A percentile compares a stretch with the other conserved stretches of the same genome.
Evolutionary conservation across 2,888 invertebrate species (phyloP).

Genomic region (Phasia obesa): DNA sequence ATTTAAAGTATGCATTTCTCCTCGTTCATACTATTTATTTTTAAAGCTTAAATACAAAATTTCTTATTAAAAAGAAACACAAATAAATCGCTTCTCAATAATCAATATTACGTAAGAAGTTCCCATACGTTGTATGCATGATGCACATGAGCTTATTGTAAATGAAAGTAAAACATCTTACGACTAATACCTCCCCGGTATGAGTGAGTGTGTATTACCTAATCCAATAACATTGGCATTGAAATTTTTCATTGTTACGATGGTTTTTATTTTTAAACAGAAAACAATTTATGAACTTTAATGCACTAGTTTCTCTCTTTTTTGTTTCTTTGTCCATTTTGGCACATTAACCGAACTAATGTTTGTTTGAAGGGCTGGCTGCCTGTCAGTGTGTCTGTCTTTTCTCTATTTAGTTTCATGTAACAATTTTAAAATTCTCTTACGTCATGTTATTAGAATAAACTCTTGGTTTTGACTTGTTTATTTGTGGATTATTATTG

Average conservation of each 20-base stretch:
- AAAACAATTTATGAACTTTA: not conserved
- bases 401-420: not conserved
- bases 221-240: constrained; percentile 63
- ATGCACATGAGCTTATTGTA: constrained; percentile 12
- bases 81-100: constrained; percentile 4
- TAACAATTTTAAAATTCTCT: too few relatives aligned
- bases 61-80: constrained; percentile 7
- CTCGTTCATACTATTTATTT: too few relatives aligned
- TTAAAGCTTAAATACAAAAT: not conserved
- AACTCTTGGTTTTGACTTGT: not conserved
- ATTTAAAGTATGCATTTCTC: not conserved
- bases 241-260: constrained; percentile 57
- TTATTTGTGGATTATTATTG: too few relatives aligned
- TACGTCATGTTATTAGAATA: too few relatives aligned
- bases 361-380: too few relatives aligned
- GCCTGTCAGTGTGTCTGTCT: not conserved
- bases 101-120: constrained; percentile 51
- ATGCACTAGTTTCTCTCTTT: too few relatives aligned
- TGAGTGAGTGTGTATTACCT: constrained; percentile 39
- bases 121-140: not conserved
- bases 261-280: constrained; percentile 56
- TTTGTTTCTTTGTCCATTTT: constrained; percentile 32
- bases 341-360: constrained; percentile 18
- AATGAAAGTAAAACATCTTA: constrained; percentile 42
- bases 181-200: not conserved